A percentile compares a stretch with the other conserved stretches of the same genome.
These are phyloP conservation scores for Gallinago media DNA, from an alignment of 2,113 vertebrate species.

Conservation along the genomic window DNA sequence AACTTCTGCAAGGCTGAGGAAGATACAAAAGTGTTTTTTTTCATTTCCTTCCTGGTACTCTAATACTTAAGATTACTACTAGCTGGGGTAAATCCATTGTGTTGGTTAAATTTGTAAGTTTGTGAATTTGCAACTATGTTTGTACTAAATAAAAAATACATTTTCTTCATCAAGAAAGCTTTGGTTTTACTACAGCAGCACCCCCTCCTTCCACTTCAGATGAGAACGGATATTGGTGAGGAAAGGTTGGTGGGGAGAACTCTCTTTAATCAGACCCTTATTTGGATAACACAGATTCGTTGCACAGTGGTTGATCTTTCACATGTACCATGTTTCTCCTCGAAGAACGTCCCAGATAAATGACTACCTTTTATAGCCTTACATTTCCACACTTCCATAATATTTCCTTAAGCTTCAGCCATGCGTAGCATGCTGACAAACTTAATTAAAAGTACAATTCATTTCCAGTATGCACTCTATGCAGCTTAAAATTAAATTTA, in stretches of 20 bases:
- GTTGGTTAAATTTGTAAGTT: not conserved
- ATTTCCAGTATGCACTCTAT: not conserved
- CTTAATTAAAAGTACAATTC: slow-evolving; percentile 40
- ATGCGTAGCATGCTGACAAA: not conserved
- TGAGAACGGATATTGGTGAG: not conserved
- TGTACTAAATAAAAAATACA: not conserved
- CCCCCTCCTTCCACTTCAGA: not conserved
- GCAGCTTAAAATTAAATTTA: not conserved
- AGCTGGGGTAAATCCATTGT: not conserved
- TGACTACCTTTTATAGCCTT: not conserved
- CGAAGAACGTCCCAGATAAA: not conserved
- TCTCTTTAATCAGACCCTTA: not conserved
- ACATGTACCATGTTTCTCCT: not conserved
- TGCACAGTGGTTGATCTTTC: not conserved
- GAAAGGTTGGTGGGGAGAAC: not conserved
- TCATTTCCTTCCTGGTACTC: not conserved
- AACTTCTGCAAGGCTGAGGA: not conserved
- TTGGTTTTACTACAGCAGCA: not conserved
- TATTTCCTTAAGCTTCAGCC: slow-evolving; percentile 15
- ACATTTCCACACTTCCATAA: not conserved
- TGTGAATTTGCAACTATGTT: not conserved
- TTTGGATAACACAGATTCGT: not conserved
- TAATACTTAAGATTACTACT: not conserved
- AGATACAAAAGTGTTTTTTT: not conserved
- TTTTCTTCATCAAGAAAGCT: not conserved